These are phyloP conservation scores for Tridacna crocea DNA, from an alignment of 2,888 invertebrate genomes.

Conservation along the genomic window DNA sequence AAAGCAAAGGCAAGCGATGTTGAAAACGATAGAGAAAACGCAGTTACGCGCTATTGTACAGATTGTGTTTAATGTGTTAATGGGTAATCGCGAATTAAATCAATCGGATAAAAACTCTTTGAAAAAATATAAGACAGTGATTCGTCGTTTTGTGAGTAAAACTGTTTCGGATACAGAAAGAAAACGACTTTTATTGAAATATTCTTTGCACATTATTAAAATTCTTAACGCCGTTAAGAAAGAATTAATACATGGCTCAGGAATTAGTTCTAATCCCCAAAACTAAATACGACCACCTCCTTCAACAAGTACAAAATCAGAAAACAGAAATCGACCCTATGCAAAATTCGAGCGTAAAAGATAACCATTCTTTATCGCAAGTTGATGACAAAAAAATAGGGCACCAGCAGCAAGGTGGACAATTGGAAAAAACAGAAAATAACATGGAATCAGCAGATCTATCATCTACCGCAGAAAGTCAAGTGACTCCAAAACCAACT, in stretches of 20 bases:
- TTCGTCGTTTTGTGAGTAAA: conserved; percentile 27
- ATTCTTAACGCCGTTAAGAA: conserved; percentile 18
- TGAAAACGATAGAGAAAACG: conserved; percentile 32
- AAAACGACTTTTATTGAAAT: conserved; percentile 18
- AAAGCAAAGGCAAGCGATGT: conserved; percentile 15
- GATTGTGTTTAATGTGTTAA: conserved; percentile 35
- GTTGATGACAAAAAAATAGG: neutral
- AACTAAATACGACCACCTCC: conserved; percentile 27
- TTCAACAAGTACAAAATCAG: neutral
- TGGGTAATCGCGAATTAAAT: conserved; percentile 10
- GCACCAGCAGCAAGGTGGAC: neutral
- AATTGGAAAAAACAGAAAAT: neutral
- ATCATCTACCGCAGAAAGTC: neutral
- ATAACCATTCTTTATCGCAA: neutral
- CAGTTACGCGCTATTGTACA: conserved; percentile 36
- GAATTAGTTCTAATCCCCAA: conserved; percentile 37
- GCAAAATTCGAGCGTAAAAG: neutral
- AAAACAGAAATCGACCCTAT: neutral
- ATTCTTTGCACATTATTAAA: neutral
- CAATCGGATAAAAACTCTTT: conserved; percentile 7
- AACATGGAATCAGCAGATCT: neutral
- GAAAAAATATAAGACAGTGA: conserved; percentile 23
- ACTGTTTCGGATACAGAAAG: conserved; percentile 9
- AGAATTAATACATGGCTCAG: conserved; percentile 30
- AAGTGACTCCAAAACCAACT: conserved; percentile 24